These are phyloP conservation scores for Dinoponera quadriceps DNA, from an alignment of 1,140 invertebrate genomes.

Conservation along the genomic window DNA sequence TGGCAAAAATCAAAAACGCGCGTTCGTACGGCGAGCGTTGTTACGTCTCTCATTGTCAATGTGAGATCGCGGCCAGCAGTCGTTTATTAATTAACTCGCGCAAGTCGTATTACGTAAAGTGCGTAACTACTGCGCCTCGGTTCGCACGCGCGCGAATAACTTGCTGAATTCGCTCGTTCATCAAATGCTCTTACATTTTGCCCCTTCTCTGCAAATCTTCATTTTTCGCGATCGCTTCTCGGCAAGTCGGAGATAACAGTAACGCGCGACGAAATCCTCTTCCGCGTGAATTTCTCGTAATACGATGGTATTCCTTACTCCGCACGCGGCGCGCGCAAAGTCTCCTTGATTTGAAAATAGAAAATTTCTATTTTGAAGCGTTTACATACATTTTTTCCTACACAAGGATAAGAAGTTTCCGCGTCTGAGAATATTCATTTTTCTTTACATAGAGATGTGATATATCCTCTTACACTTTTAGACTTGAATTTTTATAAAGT, in stretches of 20 bases:
- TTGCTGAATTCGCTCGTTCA: conserved; percentile 37
- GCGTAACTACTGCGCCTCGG: conserved; percentile 47
- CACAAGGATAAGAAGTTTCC: conserved; percentile 18
- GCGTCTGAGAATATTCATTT: background rate
- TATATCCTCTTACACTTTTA: no score
- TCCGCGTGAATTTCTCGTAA: conserved; percentile 41
- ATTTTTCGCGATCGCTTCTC: background rate
- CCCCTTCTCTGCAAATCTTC: conserved; percentile 3
- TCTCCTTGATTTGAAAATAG: conserved; percentile 14
- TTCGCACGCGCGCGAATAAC: conserved; percentile 31
- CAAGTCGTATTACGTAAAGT: conserved; percentile 59
- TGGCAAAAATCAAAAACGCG: conserved; percentile 53
- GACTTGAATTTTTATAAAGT: no score
- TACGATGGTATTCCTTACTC: conserved; percentile 13
- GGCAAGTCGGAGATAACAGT: background rate
- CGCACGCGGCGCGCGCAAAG: background rate
- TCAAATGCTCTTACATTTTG: conserved; percentile 24
- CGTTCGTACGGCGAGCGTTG: conserved; percentile 56
- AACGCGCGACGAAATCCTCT: conserved; percentile 2
- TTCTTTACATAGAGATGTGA: no score
- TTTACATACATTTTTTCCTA: background rate
- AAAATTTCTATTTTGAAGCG: conserved; percentile 22
- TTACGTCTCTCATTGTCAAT: conserved; percentile 62
- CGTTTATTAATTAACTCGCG: conserved; percentile 58
- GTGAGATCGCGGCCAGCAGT: conserved; percentile 56